Conservation (phyloP, 2,113 vertebrate species). For the Rhizomys pruinosus region DNA sequence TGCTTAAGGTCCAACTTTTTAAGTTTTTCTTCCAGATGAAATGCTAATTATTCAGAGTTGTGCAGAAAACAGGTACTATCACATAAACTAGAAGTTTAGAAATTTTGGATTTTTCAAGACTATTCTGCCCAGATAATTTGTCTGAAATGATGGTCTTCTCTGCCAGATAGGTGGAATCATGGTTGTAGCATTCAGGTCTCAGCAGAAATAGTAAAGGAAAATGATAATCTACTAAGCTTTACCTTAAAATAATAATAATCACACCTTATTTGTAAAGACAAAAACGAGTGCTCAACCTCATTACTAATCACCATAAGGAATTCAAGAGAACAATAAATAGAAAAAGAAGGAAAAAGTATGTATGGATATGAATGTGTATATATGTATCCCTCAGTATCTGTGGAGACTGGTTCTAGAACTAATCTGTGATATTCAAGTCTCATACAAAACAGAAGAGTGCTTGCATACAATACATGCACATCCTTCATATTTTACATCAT, state of each 20-base stretch:
- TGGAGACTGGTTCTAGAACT: background rate
- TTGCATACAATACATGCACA: background rate
- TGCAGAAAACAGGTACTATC: background rate
- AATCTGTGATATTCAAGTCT: background rate
- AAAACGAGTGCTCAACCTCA: background rate
- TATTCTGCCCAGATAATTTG: background rate
- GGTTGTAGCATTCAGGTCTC: background rate
- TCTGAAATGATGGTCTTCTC: background rate
- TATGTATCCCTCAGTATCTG: background rate
- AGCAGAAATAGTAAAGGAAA: slow-evolving; percentile 39
- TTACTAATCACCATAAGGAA: slow-evolving; percentile 10
- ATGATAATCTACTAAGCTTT: background rate
- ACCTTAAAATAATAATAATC: slow-evolving; percentile 20
- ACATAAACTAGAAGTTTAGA: background rate
- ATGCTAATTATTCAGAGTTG: slow-evolving; percentile 11
- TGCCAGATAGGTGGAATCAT: background rate
- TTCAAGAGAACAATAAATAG: background rate
- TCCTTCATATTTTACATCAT: background rate
- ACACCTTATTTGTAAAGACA: background rate
- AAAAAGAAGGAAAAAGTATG: background rate
- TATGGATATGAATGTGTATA: background rate
- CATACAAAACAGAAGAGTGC: background rate
- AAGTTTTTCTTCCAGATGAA: slow-evolving; percentile 29
- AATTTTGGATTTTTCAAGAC: background rate
- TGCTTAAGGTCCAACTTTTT: slow-evolving; percentile 57